phyloP scores from a whole-genome alignment of 2,888 invertebrate genomes.

The Syrista parreyssii region DNA sequence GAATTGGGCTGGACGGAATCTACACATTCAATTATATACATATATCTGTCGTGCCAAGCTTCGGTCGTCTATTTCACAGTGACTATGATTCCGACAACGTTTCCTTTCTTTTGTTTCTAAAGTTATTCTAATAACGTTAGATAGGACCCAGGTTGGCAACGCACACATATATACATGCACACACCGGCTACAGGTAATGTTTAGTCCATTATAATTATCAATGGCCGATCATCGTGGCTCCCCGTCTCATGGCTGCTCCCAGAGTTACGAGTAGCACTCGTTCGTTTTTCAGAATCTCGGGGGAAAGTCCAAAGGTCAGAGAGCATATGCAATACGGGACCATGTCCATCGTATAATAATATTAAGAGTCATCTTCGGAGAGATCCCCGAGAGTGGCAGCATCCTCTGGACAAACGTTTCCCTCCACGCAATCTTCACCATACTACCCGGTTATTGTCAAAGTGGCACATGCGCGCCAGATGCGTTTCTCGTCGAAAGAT shows the following conservation, averaged over 20 bases:
- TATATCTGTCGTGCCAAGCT: conserved; percentile 63
- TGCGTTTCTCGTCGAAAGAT: conserved; percentile 12
- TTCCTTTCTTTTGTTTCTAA: conserved; percentile 22
- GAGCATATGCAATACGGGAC: not conserved
- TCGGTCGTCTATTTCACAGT: conserved; percentile 50
- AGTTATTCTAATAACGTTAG: conserved; percentile 16
- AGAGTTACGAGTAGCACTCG: too few species aligned
- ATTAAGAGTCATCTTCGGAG: too few species aligned
- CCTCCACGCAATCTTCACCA: conserved; percentile 26
- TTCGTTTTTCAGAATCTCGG: not conserved
- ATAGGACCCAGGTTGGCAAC: conserved; percentile 57
- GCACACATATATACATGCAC: conserved; percentile 62
- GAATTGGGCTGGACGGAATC: conserved; percentile 64
- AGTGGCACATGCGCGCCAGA: conserved; percentile 55
- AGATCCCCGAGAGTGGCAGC: too few species aligned
- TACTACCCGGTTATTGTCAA: conserved; percentile 62
- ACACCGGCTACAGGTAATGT: conserved; percentile 55
- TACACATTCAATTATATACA: conserved; percentile 65
- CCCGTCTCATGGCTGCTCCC: conserved; percentile 32
- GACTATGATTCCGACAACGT: conserved; percentile 40
- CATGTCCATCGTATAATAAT: too few species aligned
- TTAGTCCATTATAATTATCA: conserved; percentile 44
- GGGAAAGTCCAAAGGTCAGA: not conserved
- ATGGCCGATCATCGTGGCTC: conserved; percentile 50
- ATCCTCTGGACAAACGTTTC: not conserved